These are phyloP conservation scores for Gastrophysa polygoni DNA, from an alignment of 2,888 invertebrate species.

Conservation along the genomic window DNA sequence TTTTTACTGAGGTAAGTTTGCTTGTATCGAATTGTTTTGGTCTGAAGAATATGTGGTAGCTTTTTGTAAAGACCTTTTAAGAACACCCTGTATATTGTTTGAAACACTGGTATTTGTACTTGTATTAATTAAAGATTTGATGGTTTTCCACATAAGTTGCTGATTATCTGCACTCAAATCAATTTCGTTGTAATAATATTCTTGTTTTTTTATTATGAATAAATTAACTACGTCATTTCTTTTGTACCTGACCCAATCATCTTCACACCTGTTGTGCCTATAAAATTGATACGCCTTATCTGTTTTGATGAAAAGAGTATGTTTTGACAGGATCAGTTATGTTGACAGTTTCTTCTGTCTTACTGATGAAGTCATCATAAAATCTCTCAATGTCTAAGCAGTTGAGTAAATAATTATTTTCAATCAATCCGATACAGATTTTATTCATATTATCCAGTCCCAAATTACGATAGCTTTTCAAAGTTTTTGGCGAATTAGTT, in stretches of 20 bases:
- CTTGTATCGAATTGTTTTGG: no score
- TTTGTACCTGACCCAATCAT: no score
- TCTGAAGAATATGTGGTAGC: no score
- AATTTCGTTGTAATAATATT: no score
- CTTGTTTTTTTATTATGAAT: no score
- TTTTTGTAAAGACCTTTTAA: no score
- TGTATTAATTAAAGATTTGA: background rate
- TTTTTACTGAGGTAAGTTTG: no score
- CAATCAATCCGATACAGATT: background rate
- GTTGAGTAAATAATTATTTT: background rate
- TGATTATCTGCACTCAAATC: no score
- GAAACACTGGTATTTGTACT: background rate
- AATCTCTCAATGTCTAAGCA: background rate
- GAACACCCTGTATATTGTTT: background rate
- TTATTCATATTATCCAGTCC: background rate
- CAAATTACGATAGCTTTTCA: background rate
- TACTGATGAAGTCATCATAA: background rate
- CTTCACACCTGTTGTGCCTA: no score
- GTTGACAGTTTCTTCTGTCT: background rate
- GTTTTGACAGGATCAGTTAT: background rate
- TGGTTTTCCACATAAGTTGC: background rate
- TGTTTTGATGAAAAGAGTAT: background rate
- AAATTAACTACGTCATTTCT: no score
- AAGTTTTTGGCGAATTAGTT: background rate
- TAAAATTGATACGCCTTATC: no score